Evolutionary conservation across 2,888 invertebrate genomes (phyloP), one percentile per base, ranked within the genome.

Genomic region (Lithophane leautieri): DNA sequence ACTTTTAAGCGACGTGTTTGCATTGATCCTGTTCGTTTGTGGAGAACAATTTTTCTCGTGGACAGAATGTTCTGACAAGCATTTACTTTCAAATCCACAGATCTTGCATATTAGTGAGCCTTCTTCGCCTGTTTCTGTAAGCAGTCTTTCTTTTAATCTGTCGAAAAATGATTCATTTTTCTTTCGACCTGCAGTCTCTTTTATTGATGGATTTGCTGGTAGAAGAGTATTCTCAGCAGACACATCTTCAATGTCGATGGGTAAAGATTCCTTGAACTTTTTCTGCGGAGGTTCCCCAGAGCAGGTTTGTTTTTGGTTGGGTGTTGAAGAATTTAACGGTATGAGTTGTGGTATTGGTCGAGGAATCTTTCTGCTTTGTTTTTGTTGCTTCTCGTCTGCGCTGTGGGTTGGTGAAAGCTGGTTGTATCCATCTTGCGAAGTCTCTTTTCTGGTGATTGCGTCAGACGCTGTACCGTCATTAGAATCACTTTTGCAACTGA

Each of bases 151-250:
- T 94, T 98, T 98, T 52, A 98, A 94, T 91, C 97, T 98, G 90
- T 98, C 98, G 90, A 98, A 98, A 92, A 98, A 98, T 62, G 98
- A 98, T 62, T 97, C 97, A 88, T 97, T 98, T 92, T 98, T 98
- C 94, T 97, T 97, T 86, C 94, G 93, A 4, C 88, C 89, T 65
- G 89, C 84, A 40, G 89, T 92, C 78, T 96, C 96, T 89, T 95
- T 96, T 54, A 87, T 73, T n/a, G 74, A 81, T 56, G 84, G 79
- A 42, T 89, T 93, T 72, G 93, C 90, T 63, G 95, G 93, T 83
- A 92, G 91, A 60, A 93, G 81, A 60, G 93, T 91, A 67, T 94
- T 92, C 81, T 95, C 95, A 56, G 90, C 87, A 44, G 93, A 90
- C 65, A 92, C 82, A 73, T 88, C 88, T 58, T 85, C 78, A 22